Conservation (phyloP, 2,888 invertebrate species). For the Prenolepis imparis region DNA sequence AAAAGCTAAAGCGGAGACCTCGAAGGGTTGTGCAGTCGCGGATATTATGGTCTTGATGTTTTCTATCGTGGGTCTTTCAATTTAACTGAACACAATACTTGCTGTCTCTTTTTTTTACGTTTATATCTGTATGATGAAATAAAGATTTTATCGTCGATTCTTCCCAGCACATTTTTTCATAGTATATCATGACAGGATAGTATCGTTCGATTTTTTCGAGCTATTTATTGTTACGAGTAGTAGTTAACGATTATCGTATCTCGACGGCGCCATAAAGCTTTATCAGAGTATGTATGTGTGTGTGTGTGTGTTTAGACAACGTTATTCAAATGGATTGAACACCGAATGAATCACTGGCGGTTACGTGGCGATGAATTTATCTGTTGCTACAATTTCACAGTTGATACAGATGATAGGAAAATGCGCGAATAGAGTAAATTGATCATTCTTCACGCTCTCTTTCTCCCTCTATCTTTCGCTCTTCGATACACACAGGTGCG, state of each 20-base stretch:
- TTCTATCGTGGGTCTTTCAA: constrained; percentile 13
- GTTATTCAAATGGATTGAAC: constrained; percentile 66
- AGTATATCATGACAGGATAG: background rate
- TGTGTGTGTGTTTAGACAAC: constrained; percentile 39
- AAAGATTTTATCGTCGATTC: background rate
- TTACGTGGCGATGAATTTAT: constrained; percentile 60
- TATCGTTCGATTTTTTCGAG: background rate
- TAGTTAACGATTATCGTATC: constrained; percentile 31
- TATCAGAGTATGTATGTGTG: constrained; percentile 51
- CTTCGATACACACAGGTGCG: background rate
- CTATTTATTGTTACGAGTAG: background rate
- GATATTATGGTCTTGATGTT: constrained; percentile 8
- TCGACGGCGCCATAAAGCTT: constrained; percentile 57
- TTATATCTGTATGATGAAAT: background rate
- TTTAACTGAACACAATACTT: background rate
- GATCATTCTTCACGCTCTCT: background rate
- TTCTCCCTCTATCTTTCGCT: background rate
- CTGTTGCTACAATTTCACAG: constrained; percentile 21
- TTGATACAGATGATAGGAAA: background rate
- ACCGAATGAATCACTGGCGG: constrained; percentile 65
- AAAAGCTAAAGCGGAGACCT: constrained; percentile 20
- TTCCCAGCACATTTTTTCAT: background rate
- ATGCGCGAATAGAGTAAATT: background rate
- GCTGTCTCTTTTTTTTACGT: background rate
- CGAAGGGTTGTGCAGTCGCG: background rate